phyloP scores from a whole-genome alignment of 2,113 vertebrate genomes.

The Oncorhynchus mykiss region DNA sequence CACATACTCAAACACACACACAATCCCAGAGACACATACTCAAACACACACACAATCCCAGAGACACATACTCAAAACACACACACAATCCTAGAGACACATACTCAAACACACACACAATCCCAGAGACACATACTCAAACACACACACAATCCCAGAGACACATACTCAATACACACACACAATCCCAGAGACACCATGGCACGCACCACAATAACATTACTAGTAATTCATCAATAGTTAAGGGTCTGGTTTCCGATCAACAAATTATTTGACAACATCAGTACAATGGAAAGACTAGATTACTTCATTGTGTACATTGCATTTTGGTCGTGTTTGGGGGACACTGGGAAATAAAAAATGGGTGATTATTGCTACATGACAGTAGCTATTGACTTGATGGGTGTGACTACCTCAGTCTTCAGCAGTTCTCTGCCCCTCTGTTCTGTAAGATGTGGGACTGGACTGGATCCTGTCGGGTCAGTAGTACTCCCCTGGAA shows the following conservation, averaged over 20 bases:
- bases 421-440: slow-evolving; percentile 42
- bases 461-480: slow-evolving; percentile 2
- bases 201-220: slow-evolving; percentile 15
- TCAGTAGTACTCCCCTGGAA: background rate
- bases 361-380: no score
- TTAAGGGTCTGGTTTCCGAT: slow-evolving; percentile 23
- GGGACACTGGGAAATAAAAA: no score
- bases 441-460: slow-evolving; percentile 6
- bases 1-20: slow-evolving; percentile 21
- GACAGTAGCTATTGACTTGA: background rate
- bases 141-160: background rate
- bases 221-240: slow-evolving; percentile 6
- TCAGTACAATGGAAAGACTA: background rate
- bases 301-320: background rate
- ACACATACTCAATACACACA: background rate
- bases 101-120: slow-evolving; percentile 12
- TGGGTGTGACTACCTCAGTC: slow-evolving; percentile 41
- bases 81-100: slow-evolving; percentile 5
- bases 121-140: slow-evolving; percentile 21
- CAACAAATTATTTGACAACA: slow-evolving; percentile 24
- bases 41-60: slow-evolving; percentile 17
- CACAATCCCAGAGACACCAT: slow-evolving; percentile 19
- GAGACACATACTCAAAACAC: slow-evolving; percentile 27
- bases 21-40: no score
- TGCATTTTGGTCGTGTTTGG: no score